A percentile compares a stretch with the other conserved stretches of the same genome.
Evolutionary conservation across 2,888 invertebrate species (phyloP).

Genomic region (Drosophila mayaguana): DNA sequence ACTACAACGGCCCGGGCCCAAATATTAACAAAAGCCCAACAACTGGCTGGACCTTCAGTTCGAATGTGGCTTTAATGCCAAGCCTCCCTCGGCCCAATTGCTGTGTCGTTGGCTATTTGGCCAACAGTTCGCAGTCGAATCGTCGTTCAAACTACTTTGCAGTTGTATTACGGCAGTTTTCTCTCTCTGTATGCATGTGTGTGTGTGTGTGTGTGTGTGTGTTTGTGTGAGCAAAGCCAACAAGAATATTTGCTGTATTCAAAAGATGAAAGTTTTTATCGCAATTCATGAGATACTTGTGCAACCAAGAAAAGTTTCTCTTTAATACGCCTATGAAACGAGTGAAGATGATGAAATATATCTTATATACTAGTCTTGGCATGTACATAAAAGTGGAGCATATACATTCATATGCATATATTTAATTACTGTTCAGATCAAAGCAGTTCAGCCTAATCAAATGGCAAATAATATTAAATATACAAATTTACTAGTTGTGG

Average conservation of each 20-base stretch:
- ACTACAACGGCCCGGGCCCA: conserved; percentile 50
- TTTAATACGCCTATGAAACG: conserved; percentile 2
- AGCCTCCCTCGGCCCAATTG: not conserved
- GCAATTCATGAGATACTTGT: conserved; percentile 12
- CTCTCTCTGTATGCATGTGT: not conserved
- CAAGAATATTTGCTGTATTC: conserved; percentile 7
- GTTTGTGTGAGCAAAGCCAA: not conserved
- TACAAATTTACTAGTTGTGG: no score
- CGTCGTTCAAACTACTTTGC: conserved; percentile 6
- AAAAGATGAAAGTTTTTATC: conserved; percentile 12
- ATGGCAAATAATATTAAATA: no score
- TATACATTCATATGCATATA: not conserved
- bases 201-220: not conserved
- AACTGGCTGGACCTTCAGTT: conserved; percentile 15
- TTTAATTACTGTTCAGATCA: not conserved
- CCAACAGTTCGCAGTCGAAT: conserved; percentile 8
- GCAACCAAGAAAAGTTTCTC: not conserved
- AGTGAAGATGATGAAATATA: not conserved
- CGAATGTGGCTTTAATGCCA: conserved; percentile 25
- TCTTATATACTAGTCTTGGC: not conserved
- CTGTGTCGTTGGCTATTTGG: not conserved
- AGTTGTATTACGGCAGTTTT: conserved; percentile 1
- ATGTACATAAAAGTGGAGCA: not conserved
- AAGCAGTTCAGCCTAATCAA: no score
- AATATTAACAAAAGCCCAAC: conserved; percentile 20